A percentile compares a stretch with the other conserved stretches of the same genome.
Evolutionary conservation across 2,888 invertebrate genomes (phyloP).

Genomic region (Machimus atricapillus): DNA sequence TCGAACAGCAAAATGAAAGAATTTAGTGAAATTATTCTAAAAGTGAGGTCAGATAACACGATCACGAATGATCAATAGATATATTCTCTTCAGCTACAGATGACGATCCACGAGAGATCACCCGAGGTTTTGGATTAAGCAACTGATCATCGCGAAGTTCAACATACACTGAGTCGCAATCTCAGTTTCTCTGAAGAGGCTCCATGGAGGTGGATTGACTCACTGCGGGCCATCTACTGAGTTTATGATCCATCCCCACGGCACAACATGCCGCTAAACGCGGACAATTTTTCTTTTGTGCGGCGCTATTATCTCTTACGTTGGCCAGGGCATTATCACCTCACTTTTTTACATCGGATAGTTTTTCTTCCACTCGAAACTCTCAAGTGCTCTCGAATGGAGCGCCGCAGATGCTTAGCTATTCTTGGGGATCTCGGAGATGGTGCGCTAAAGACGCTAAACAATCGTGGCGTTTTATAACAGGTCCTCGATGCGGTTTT

Average conservation of each 20-base stretch:
- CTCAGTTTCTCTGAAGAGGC: not conserved
- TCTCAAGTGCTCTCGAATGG: not conserved
- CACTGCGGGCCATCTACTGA: not conserved
- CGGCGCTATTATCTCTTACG: not conserved
- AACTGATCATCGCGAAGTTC: not conserved
- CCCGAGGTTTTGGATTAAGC: not conserved
- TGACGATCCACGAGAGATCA: not conserved
- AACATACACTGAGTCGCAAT: not conserved
- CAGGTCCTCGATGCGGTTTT: not conserved
- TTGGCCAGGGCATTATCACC: not conserved
- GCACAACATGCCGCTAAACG: not conserved
- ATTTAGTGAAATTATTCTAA: not conserved
- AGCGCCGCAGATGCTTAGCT: not conserved
- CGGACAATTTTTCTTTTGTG: not conserved
- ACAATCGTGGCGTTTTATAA: not conserved
- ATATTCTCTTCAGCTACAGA: not conserved
- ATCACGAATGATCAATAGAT: not conserved
- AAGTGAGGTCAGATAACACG: not conserved
- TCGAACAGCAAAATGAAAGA: not conserved
- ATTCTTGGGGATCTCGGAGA: not conserved
- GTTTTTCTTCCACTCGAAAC: not conserved
- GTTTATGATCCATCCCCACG: not conserved
- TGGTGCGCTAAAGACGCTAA: not conserved
- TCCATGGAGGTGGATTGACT: not conserved
- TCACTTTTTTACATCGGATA: not conserved